phyloP scores from a whole-genome alignment of 2,113 vertebrate genomes.

The Propithecus coquereli region DNA sequence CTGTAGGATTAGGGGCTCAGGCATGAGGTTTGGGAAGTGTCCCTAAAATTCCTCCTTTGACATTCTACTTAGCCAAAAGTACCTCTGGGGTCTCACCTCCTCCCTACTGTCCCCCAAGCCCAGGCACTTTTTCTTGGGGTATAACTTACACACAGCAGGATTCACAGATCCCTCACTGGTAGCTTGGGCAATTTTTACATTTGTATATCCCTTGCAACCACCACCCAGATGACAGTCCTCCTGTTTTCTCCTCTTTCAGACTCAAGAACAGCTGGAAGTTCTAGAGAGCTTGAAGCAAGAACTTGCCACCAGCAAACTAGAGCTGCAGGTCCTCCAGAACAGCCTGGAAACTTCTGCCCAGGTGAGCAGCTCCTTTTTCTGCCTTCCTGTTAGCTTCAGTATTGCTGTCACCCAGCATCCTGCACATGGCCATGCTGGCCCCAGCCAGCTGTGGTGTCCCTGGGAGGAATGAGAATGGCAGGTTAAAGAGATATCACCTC shows the following conservation, averaged over 20 bases:
- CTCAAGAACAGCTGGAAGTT: constrained; percentile 89
- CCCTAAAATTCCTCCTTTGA: not conserved
- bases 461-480: fast-evolving
- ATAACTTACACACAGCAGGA: not conserved
- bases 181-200: too few relatives aligned
- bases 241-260: constrained; percentile 77
- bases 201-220: not conserved
- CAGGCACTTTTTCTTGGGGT: not conserved
- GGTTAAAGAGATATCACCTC: not conserved
- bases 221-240: not conserved
- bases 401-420: not conserved
- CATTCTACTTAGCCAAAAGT: not conserved
- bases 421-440: not conserved
- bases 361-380: constrained; percentile 78
- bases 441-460: not conserved
- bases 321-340: constrained; percentile 87
- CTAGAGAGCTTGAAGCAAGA: constrained; percentile 90
- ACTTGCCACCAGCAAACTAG: constrained; percentile 87
- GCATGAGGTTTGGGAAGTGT: not conserved
- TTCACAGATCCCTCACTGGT: not conserved
- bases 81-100: not conserved
- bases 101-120: not conserved
- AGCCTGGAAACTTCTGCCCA: constrained; percentile 85
- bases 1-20: not conserved
- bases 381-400: not conserved